Percentiles rank a stretch among this genome's conserved stretches.
Evolutionary conservation across 2,888 invertebrate species (phyloP).

Genomic region (Taenaris catops): DNA sequence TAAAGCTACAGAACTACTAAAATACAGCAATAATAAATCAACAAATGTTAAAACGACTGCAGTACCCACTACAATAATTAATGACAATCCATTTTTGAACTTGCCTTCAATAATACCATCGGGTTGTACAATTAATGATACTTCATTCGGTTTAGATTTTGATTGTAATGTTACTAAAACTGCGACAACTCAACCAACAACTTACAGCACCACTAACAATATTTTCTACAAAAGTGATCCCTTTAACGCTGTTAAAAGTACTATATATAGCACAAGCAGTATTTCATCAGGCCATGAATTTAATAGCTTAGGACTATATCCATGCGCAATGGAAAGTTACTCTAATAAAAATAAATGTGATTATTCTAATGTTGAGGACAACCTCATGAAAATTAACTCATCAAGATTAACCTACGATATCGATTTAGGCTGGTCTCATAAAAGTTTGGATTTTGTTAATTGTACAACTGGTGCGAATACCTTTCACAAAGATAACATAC

Average conservation of each 20-base stretch:
- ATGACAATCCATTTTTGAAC: slow-evolving; percentile 64
- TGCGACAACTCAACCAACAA: slow-evolving; percentile 43
- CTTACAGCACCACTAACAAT: slow-evolving; percentile 50
- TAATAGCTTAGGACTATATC: slow-evolving; percentile 63
- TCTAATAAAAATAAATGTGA: slow-evolving; percentile 61
- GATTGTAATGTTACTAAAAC: slow-evolving; percentile 61
- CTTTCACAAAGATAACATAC: slow-evolving; percentile 59
- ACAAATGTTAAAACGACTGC: slow-evolving; percentile 34
- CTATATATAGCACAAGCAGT: slow-evolving; percentile 67
- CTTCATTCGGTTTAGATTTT: slow-evolving; percentile 57
- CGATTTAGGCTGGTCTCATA: slow-evolving; percentile 72
- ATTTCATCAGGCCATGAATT: slow-evolving; percentile 67
- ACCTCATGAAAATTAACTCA: slow-evolving; percentile 67
- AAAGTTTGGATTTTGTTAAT: slow-evolving; percentile 67
- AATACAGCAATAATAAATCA: slow-evolving; percentile 42
- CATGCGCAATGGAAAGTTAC: slow-evolving; percentile 73
- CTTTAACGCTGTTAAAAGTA: slow-evolving; percentile 56
- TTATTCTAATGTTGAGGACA: slow-evolving; percentile 61
- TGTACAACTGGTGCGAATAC: slow-evolving; percentile 53
- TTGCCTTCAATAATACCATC: slow-evolving; percentile 56
- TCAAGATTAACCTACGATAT: slow-evolving; percentile 70
- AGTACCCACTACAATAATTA: slow-evolving; percentile 26
- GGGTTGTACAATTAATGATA: slow-evolving; percentile 47
- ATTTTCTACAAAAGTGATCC: slow-evolving; percentile 68
- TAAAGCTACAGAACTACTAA: slow-evolving; percentile 43